Conservation (phyloP, 2,888 invertebrate species). For the Chrysolina americana region DNA sequence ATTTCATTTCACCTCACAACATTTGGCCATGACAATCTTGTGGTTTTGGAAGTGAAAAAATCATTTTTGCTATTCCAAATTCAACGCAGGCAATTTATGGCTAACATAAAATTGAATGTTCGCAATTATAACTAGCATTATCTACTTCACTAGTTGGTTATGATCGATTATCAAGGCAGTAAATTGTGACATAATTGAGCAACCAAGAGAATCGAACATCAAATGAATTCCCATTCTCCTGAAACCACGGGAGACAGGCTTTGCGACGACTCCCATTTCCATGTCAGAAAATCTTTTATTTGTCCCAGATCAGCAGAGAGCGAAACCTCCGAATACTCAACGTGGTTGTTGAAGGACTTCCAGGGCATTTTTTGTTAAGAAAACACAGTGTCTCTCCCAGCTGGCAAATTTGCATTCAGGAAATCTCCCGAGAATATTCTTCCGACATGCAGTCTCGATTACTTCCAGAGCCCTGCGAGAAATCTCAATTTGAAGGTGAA, state of each 20-base stretch:
- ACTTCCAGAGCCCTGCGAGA: neutral
- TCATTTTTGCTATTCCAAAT: no score
- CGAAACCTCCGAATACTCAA: slow-evolving; percentile 23
- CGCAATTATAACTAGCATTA: neutral
- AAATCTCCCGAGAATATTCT: neutral
- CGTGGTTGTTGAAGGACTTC: slow-evolving; percentile 14
- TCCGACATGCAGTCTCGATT: neutral
- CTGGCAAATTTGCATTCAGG: neutral
- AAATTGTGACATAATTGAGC: slow-evolving; percentile 4
- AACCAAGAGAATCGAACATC: slow-evolving; percentile 1
- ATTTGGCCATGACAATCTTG: no score
- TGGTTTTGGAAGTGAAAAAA: no score
- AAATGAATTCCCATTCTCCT: slow-evolving; percentile 2
- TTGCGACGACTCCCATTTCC: slow-evolving; percentile 2
- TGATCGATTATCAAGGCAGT: neutral
- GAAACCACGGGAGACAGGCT: slow-evolving; percentile 5
- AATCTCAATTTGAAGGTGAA: neutral
- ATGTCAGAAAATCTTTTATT: slow-evolving; percentile 22
- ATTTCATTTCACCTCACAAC: no score
- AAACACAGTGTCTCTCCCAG: neutral
- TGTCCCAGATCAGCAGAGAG: slow-evolving; percentile 16
- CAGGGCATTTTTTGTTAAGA: neutral
- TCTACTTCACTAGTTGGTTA: neutral
- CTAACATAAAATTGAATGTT: neutral
- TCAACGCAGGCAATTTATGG: no score